Conservation (phyloP, 2,113 vertebrate genomes). For the Pterocles gutturalis region DNA sequence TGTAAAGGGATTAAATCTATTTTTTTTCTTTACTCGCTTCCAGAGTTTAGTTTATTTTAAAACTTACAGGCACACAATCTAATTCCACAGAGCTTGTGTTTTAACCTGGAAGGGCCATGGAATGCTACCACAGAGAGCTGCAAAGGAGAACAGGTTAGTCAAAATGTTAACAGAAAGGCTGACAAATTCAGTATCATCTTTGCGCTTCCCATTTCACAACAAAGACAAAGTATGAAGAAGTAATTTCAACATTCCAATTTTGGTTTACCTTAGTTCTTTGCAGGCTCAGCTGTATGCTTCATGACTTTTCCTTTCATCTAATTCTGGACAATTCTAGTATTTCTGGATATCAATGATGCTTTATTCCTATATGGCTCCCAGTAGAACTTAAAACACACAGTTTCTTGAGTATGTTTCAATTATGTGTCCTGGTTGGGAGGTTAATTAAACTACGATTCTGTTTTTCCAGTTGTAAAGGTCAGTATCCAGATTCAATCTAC, state of each 20-base stretch:
- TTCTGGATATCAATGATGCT: neutral
- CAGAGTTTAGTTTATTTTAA: neutral
- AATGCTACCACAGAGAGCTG: neutral
- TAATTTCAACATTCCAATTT: neutral
- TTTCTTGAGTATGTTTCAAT: constrained; percentile 48
- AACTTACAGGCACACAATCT: neutral
- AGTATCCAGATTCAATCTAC: constrained; percentile 61
- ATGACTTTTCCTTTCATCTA: neutral
- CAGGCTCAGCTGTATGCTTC: neutral
- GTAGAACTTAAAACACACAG: constrained; percentile 21
- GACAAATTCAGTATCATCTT: neutral
- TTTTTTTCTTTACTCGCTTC: neutral
- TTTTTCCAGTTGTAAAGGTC: constrained; percentile 74
- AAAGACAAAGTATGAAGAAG: neutral
- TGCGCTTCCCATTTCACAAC: neutral
- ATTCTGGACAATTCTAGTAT: neutral
- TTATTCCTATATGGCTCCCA: neutral
- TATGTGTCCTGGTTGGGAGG: constrained; percentile 58
- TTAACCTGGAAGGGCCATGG: neutral
- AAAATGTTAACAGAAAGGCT: neutral
- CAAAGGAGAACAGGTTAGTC: neutral
- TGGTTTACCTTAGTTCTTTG: neutral
- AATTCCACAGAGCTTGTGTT: neutral
- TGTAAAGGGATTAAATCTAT: neutral
- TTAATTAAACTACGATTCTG: constrained; percentile 72